Evolutionary conservation across 2,888 invertebrate genomes (phyloP).

Genomic region (Lycia hirtaria): DNA sequence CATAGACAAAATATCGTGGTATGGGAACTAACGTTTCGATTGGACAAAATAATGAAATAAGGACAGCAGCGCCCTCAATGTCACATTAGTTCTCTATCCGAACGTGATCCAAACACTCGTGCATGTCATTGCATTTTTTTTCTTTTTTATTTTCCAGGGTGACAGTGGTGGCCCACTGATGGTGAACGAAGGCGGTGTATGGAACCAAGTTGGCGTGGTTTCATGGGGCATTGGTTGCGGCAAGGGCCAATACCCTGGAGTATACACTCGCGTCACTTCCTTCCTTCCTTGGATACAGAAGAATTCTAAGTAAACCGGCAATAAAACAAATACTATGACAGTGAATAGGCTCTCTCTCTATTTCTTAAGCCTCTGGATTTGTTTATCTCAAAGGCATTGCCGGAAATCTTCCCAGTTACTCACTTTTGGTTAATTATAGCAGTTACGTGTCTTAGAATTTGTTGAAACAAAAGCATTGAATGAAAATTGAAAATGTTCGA

Average conservation of each 20-base stretch:
- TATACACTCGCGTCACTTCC: slow-evolving; percentile 93
- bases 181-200: slow-evolving; percentile 90
- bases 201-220: slow-evolving; percentile 94
- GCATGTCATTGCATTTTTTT: too few relatives aligned
- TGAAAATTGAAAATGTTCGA: not conserved
- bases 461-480: not conserved
- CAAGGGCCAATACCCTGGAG: slow-evolving; percentile 96
- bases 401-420: not conserved
- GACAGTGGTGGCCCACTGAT: slow-evolving; percentile 96
- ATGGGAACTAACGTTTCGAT: too few relatives aligned
- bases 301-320: slow-evolving; percentile 87
- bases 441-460: not conserved
- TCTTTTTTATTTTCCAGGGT: slow-evolving; percentile 84
- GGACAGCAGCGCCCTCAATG: too few relatives aligned
- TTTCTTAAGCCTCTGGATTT: not conserved
- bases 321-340: slow-evolving; percentile 1
- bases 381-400: not conserved
- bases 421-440: not conserved
- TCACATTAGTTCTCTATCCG: too few relatives aligned
- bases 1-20: too few relatives aligned
- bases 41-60: too few relatives aligned
- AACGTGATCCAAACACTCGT: too few relatives aligned
- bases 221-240: slow-evolving; percentile 97
- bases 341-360: not conserved
- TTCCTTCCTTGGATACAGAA: slow-evolving; percentile 95